Evolutionary conservation across 2,113 vertebrate species (phyloP), one percentile per base, ranked within the genome.

Genomic region (Riparia riparia): DNA sequence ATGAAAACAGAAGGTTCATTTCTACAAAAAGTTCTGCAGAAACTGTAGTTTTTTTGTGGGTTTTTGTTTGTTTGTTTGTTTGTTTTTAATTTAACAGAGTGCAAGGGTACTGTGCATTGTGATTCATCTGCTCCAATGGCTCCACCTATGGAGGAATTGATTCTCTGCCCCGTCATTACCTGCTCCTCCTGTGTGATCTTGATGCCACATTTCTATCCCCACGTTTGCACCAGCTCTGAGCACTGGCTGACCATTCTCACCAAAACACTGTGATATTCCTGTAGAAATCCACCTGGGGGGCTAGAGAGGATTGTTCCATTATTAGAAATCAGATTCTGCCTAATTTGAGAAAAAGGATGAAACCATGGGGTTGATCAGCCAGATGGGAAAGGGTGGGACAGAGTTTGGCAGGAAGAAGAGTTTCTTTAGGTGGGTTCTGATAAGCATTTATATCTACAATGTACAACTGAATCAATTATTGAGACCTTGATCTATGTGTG

Each of bases 361-460:
- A 88, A 47, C 5, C 14, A 58, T 3, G n/a, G 10, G 5, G 1
- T 16, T 79, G 29, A 44, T 54, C 34, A 42, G 8, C 3, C 39
- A 42, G 28, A 44, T 26, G 29, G 24, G 22, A 68, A 88, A 57
- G 32, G 68, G 26, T 32, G 18, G 18, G 44, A 47, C 6, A 4
- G 1, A 14, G 12, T 60, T 72, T 82, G 25, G 17, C 21, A 10
- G 12, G 1, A 31, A 18, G 4, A 41, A 10, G 3, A n/a, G 2
- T 21, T 77, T 60, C 31, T 86, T 34, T 57, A 31, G 6, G 17
- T 12, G 7, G 3, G 7, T 16, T 76, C 61, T 76, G 21, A 17
- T 41, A 17, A 17, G 44, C 1, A 2, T 69, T 87, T 64, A 7
- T 37, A 16, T 25, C 12, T 60, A 34, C 3, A 54, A 2, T 22